These are phyloP conservation scores for Adelosebastes latens DNA, from an alignment of 2,797 vertebrate genomes.

Conservation along the genomic window DNA sequence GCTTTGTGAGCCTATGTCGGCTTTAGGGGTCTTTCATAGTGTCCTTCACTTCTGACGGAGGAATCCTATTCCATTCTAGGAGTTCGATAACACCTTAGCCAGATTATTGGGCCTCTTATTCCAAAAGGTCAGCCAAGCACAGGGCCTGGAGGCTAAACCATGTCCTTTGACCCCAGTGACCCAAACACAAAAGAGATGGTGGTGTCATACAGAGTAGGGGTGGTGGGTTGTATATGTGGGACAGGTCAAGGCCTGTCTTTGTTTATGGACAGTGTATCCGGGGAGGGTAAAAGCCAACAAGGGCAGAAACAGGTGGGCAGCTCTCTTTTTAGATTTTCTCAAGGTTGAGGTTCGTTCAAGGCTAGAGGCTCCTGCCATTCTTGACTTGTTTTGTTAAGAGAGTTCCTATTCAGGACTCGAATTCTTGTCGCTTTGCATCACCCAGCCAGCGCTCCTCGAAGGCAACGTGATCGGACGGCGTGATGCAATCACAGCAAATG, in stretches of 20 bases:
- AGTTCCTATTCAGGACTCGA: background rate
- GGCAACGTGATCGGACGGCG: background rate
- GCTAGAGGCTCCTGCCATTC: conserved; percentile 1
- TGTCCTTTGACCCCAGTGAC: conserved; percentile 48
- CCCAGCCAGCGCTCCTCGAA: background rate
- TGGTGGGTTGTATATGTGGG: conserved; percentile 4
- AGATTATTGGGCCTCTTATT: conserved; percentile 12
- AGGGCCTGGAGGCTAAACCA: background rate
- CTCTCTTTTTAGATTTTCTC: conserved; percentile 56
- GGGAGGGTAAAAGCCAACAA: conserved; percentile 50
- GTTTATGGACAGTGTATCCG: conserved; percentile 53
- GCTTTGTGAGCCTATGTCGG: conserved; percentile 67
- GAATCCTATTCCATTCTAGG: conserved; percentile 24
- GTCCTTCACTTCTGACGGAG: conserved; percentile 55
- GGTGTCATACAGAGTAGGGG: conserved; percentile 11
- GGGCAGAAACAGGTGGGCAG: conserved; percentile 72
- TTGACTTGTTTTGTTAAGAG: conserved; percentile 16
- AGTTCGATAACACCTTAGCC: conserved; percentile 4
- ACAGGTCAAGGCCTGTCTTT: conserved; percentile 65
- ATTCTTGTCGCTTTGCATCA: conserved; percentile 17
- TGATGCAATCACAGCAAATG: background rate
- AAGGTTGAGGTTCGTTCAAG: conserved; percentile 36
- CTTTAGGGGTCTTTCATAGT: conserved; percentile 33
- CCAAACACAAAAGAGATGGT: conserved; percentile 7
- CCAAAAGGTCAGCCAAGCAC: conserved; percentile 17